Base-by-base conservation (phyloP, 1,140 invertebrate genomes). In the Drosophila murphyi region DNA sequence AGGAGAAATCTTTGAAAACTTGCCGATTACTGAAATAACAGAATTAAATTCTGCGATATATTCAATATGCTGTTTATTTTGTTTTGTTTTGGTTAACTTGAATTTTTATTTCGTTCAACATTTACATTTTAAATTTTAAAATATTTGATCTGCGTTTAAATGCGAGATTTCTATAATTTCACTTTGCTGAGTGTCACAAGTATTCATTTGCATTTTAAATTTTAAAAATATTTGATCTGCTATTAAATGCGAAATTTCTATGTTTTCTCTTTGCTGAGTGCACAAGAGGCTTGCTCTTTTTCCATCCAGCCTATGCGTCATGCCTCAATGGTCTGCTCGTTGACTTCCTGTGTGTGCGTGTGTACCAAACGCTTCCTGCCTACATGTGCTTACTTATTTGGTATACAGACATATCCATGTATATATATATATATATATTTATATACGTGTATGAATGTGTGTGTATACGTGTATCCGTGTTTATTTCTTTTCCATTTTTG, bases 381-480 rank as follows among this genome's bases (percentile, higher is more conserved):
- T 61, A 73, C 64, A 73, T 55, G 71, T 73, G 64, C 71, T 73
- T 61, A 61, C 71, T 61, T 64, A 73, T 60, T 73, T 61, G 35
- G 10, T 10, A 59, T 43, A 67, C 7, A 34, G 29, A 41, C 20
- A 54, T 47, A 20, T 12, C 5, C 31, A 32, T 5, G 31, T 12
- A 28, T 61, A 10, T 35, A 56, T 39, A 45, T 8, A 35, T 59
- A 37, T 28, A 59, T 43, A 20, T 20, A 20, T 20, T 20, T 20
- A 20, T 20, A 20, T 20, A 20, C 20, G 20, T 20, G 1, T 20
- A 20, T 20, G 20, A 1, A 20, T 20, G 20, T 63, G 20, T 37
- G 8, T 37, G 12, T 62, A 29, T 52, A 3, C 31, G 8, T 45
- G 37, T 63, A 37, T 50, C 32, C 55, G 35, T 54, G 51, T 54